Percentiles rank a stretch among this genome's conserved stretches.
phyloP scores from a whole-genome alignment of 2,888 invertebrate species.

The Gastrophysa polygoni region DNA sequence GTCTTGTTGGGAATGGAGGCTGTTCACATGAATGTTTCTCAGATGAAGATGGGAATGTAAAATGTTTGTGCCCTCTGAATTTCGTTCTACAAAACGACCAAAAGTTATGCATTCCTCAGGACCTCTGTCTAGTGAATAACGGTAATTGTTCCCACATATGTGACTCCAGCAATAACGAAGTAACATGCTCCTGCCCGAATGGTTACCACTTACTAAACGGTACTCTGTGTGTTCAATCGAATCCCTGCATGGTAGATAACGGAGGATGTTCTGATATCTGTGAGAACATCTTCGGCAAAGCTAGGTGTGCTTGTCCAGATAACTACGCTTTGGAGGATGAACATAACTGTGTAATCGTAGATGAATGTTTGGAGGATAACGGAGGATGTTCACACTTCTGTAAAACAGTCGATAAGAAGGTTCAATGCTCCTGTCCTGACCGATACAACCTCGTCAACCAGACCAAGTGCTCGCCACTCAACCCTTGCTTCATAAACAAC shows the following conservation, averaged over 20 bases:
- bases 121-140: conserved; percentile 56
- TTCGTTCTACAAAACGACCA: conserved; percentile 37
- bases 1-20: conserved; percentile 53
- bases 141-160: conserved; percentile 67
- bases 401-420: conserved; percentile 46
- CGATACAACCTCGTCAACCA: conserved; percentile 48
- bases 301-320: conserved; percentile 61
- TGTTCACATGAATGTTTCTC: conserved; percentile 45
- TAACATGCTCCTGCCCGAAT: conserved; percentile 39
- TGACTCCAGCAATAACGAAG: conserved; percentile 37
- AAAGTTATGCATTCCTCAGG: conserved; percentile 47
- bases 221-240: conserved; percentile 60
- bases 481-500: conserved; percentile 57
- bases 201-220: conserved; percentile 52
- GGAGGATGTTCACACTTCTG: conserved; percentile 47
- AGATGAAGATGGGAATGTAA: conserved; percentile 42
- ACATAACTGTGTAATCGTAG: conserved; percentile 48
- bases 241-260: conserved; percentile 54
- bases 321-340: conserved; percentile 56
- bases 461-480: conserved; percentile 50
- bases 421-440: conserved; percentile 61
- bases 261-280: conserved; percentile 58
- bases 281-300: conserved; percentile 60
- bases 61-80: conserved; percentile 59
- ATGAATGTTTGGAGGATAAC: conserved; percentile 45